These are phyloP conservation scores for Pangasius krempfi DNA, from an alignment of 2,797 vertebrate species.

Conservation along the genomic window DNA sequence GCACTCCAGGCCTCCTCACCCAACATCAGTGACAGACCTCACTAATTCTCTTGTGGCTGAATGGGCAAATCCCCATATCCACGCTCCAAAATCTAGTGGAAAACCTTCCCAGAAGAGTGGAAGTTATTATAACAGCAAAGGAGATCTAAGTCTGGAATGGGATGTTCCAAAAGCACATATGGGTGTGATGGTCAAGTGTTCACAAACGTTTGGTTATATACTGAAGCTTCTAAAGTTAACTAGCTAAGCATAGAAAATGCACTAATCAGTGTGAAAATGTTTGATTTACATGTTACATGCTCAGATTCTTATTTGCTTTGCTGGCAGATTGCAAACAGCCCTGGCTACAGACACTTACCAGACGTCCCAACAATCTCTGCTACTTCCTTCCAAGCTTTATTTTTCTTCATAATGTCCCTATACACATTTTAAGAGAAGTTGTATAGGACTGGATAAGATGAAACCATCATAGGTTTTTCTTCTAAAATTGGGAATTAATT, in stretches of 20 bases:
- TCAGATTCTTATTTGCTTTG: neutral
- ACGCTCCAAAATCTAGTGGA: neutral
- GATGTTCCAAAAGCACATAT: neutral
- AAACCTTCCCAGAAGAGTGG: neutral
- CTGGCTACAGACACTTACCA: neutral
- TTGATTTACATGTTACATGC: neutral
- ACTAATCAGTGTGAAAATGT: neutral
- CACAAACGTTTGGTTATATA: neutral
- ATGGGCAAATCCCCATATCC: neutral
- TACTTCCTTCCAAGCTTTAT: neutral
- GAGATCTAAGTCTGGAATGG: neutral
- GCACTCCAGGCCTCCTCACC: neutral
- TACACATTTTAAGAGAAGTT: neutral
- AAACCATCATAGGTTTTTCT: neutral
- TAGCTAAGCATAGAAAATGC: neutral
- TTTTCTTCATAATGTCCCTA: neutral
- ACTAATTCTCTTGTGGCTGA: neutral
- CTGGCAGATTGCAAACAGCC: neutral
- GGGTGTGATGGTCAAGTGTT: neutral
- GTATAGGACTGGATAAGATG: neutral
- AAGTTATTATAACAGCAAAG: neutral
- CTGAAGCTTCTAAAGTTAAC: neutral
- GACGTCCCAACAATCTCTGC: neutral
- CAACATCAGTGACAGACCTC: neutral
- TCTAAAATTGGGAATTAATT: neutral